phyloP scores from a whole-genome alignment of 2,888 invertebrate genomes.

The Drosophila prostipennis region DNA sequence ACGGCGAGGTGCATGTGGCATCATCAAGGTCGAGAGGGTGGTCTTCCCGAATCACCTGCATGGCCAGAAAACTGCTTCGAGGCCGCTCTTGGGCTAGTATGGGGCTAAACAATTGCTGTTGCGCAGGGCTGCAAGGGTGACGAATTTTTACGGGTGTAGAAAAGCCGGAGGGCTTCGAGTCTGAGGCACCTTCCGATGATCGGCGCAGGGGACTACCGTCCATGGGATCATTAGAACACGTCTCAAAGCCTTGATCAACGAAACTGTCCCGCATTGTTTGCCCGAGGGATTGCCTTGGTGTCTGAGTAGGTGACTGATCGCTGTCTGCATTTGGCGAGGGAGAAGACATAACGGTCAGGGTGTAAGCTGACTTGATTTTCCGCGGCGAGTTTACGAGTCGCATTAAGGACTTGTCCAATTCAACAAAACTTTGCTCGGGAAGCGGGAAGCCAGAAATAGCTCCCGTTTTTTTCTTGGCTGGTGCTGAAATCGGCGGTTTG shows the following conservation, averaged over 20 bases:
- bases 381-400: conserved; percentile 76
- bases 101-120: conserved; percentile 73
- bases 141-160: conserved; percentile 77
- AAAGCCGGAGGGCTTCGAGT: conserved; percentile 54
- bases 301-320: conserved; percentile 67
- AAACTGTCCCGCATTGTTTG: conserved; percentile 65
- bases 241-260: conserved; percentile 82
- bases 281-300: conserved; percentile 51
- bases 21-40: conserved; percentile 67
- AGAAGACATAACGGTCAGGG: conserved; percentile 76
- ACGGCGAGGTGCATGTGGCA: conserved; percentile 32
- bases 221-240: conserved; percentile 73
- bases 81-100: conserved; percentile 53
- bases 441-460: conserved; percentile 1
- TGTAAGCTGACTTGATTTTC: conserved; percentile 79
- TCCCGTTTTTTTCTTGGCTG: conserved; percentile 53
- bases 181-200: conserved; percentile 23
- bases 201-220: conserved; percentile 73
- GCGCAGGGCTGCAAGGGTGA: conserved; percentile 15
- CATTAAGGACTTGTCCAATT: conserved; percentile 68
- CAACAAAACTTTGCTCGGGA: conserved; percentile 59
- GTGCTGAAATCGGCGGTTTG: conserved; percentile 36
- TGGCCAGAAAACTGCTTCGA: conserved; percentile 76
- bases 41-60: conserved; percentile 82
- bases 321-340: conserved; percentile 76